Evolutionary conservation across 2,113 vertebrate genomes (phyloP).

Genomic region (Mirza zaza): DNA sequence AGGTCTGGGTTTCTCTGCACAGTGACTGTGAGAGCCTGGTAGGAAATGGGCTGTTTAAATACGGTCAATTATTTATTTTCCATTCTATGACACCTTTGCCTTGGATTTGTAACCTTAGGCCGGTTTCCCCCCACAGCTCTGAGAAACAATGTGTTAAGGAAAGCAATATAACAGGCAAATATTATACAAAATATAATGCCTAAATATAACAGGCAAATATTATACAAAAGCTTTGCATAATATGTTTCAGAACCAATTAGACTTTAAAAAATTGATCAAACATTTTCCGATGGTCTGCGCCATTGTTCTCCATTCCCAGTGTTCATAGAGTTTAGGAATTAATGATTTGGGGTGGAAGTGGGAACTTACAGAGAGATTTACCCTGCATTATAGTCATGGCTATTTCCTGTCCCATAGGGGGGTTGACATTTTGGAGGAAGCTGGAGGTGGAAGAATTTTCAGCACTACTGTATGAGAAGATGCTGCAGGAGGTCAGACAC

Average conservation of each 20-base stretch:
- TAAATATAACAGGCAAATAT: neutral
- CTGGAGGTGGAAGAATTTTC: neutral
- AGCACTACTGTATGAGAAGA: neutral
- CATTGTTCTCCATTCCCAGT: neutral
- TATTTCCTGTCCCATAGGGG: neutral
- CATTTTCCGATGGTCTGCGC: neutral
- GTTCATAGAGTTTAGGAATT: neutral
- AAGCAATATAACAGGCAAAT: neutral
- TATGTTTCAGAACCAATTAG: conserved; percentile 1
- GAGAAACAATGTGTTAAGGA: neutral
- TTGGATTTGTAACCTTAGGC: neutral
- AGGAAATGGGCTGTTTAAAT: conserved; percentile 20
- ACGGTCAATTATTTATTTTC: neutral
- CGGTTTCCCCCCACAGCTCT: neutral
- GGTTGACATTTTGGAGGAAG: neutral
- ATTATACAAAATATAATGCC: neutral
- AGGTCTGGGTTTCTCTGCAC: conserved; percentile 36
- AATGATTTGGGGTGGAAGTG: neutral
- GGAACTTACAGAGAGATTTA: neutral
- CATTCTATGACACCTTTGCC: neutral
- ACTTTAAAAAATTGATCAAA: conserved; percentile 9
- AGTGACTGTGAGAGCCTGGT: neutral
- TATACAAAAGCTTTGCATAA: neutral
- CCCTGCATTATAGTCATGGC: neutral
- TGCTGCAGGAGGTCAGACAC: neutral